These are phyloP conservation scores for Pagetopsis macropterus DNA, from an alignment of 2,797 vertebrate genomes.

Conservation along the genomic window DNA sequence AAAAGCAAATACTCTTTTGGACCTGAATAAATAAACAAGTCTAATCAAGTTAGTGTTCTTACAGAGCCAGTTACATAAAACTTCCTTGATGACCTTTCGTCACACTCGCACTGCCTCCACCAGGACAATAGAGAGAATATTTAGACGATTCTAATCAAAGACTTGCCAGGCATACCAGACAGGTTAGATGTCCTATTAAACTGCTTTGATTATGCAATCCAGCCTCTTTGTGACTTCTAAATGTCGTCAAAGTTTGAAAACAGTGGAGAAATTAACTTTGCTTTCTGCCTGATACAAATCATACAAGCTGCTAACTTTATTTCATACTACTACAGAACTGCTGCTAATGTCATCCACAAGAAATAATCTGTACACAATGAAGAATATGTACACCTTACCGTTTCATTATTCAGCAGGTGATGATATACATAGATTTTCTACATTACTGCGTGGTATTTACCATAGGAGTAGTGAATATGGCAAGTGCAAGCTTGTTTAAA, in stretches of 20 bases:
- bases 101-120: constrained; percentile 51
- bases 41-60: constrained; percentile 84
- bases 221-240: constrained; percentile 44
- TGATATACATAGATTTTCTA: constrained; percentile 43
- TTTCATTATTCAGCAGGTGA: constrained; percentile 4
- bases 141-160: constrained; percentile 58
- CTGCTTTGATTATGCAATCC: constrained; percentile 48
- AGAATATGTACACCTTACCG: background rate
- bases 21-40: constrained; percentile 98
- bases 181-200: constrained; percentile 57
- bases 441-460: constrained; percentile 34
- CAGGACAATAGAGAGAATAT: constrained; percentile 53
- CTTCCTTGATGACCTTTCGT: constrained; percentile 76
- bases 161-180: constrained; percentile 52
- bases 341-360: background rate
- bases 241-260: constrained; percentile 53
- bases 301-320: constrained; percentile 10
- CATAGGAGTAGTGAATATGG: constrained; percentile 40
- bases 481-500: constrained; percentile 51
- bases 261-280: constrained; percentile 42
- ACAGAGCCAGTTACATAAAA: constrained; percentile 74
- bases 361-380: background rate
- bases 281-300: constrained; percentile 25
- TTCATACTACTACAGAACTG: background rate
- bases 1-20: constrained; percentile 99